Base-by-base conservation (phyloP, 2,888 invertebrate genomes). In the Amaurobius ferox region DNA sequence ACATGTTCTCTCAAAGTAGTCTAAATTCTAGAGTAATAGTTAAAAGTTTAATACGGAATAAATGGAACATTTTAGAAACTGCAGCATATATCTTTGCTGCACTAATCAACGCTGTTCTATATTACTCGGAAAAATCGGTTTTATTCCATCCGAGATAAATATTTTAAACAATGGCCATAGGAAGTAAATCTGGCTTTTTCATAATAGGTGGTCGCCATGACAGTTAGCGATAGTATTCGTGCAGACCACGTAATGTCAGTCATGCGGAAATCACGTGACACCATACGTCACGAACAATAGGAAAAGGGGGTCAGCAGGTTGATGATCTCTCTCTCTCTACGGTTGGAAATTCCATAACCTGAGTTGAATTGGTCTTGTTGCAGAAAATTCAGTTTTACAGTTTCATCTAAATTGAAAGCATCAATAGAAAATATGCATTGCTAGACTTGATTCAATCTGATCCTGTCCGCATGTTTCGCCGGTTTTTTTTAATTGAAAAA, bases 281-380 rank as follows among this genome's bases (percentile, higher is more conserved):
- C 28, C 35, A 68, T 48, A 78, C 77, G 68, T 78, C 77, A 78
- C 39, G 35, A 55, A 78, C 77, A 78, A 78, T 68, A 61, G 77
- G 68, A 78, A 77, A 78, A 74, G 67, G 67, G 55, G 77, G 77
- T 78, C 77, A 78, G 68, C 77, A 61, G 77, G 67, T 78, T 78
- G 77, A 78, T 61, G 68, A 61, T 64, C 74, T 74, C 77, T 67
- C n/a, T n/a, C n/a, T n/a, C 77, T 68, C 68, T 7, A 28, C 9
- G 61, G 35, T 23, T 35, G 28, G 68, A 68, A 78, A 78, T 68
- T 78, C 77, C 68, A 68, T 26, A 30, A 48, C 77, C 44, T 16
- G 16, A 13, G 9, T 44, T 44, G 44, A 44, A 44, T 16, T 44
- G 6, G 13, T 44, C 44, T 11, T 7, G n/a, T 16, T 7, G 16